phyloP scores from a whole-genome alignment of 1,140 invertebrate genomes.

The Octopus bimaculoides region DNA sequence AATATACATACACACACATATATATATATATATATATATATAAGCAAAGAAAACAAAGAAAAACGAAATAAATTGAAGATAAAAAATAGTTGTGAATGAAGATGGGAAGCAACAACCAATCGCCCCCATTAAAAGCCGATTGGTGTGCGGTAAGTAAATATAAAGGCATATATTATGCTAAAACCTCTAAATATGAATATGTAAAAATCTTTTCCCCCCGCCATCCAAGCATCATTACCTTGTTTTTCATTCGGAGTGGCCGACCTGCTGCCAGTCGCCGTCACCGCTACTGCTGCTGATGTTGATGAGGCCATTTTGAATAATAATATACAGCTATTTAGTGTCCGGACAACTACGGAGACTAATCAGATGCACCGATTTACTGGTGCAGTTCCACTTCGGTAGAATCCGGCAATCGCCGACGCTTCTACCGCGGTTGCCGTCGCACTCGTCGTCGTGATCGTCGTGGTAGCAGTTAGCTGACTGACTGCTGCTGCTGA shows the following conservation, averaged over 20 bases:
- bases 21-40: too few relatives aligned
- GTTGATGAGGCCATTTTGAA: neutral
- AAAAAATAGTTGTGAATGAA: too few relatives aligned
- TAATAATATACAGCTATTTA: slow-evolving; percentile 8
- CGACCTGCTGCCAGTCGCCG: neutral
- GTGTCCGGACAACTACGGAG: neutral
- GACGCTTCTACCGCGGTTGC: too few relatives aligned
- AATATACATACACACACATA: too few relatives aligned
- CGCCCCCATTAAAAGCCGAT: neutral
- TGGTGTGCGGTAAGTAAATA: neutral
- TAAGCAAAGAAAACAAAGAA: too few relatives aligned
- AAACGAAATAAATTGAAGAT: too few relatives aligned
- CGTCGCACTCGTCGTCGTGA: too few relatives aligned
- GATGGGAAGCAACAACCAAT: too few relatives aligned
- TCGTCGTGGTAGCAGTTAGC: too few relatives aligned
- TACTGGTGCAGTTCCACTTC: too few relatives aligned
- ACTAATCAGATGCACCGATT: neutral
- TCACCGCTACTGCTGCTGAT: neutral
- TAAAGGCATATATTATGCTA: slow-evolving; percentile 9
- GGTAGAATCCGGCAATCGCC: too few relatives aligned
- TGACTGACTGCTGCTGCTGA: too few relatives aligned
- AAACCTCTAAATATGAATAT: slow-evolving; percentile 10
- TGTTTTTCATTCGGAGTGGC: slow-evolving; percentile 3
- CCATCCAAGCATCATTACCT: neutral
- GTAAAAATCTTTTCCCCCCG: neutral